Evolutionary conservation across 2,888 invertebrate genomes (phyloP).

Genomic region (Athrips mouffetella): DNA sequence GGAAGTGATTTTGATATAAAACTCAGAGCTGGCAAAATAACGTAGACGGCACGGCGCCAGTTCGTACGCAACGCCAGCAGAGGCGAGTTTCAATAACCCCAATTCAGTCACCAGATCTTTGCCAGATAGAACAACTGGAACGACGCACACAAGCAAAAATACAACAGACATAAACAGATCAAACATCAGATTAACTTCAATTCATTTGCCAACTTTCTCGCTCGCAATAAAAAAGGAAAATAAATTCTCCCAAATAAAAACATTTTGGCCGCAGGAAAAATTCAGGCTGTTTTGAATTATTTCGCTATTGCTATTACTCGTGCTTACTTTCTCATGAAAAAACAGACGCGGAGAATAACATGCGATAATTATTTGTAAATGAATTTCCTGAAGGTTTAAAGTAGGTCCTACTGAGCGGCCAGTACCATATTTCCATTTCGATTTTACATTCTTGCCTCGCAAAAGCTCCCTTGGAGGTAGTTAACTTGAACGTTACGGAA

Average conservation of each 20-base stretch:
- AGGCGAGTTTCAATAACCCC: constrained; percentile 14
- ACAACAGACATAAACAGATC: not conserved
- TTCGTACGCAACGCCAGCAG: constrained; percentile 1
- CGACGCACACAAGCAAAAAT: not conserved
- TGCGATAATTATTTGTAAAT: not conserved
- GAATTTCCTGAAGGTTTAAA: no score
- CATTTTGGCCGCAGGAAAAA: not conserved
- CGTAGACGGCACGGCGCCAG: constrained; percentile 11
- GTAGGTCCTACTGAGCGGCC: not conserved
- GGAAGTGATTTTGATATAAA: no score
- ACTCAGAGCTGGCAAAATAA: not conserved
- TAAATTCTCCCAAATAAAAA: not conserved
- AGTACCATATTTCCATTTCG: constrained; percentile 13
- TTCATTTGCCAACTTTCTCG: constrained; percentile 14
- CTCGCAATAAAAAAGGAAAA: constrained; percentile 5
- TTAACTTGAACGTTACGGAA: constrained; percentile 33
- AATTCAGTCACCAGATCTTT: constrained; percentile 6
- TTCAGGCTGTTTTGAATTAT: not conserved
- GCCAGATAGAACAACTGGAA: constrained; percentile 2
- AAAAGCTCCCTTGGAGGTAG: constrained; percentile 35
- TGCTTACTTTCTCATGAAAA: not conserved
- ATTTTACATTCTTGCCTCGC: constrained; percentile 32
- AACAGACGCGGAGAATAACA: not conserved
- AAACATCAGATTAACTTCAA: constrained; percentile 7
- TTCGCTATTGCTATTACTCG: not conserved